A percentile compares a stretch with the other conserved stretches of the same genome.
Conservation (phyloP, 2,888 invertebrate genomes). For the Phoronis australis region DNA sequence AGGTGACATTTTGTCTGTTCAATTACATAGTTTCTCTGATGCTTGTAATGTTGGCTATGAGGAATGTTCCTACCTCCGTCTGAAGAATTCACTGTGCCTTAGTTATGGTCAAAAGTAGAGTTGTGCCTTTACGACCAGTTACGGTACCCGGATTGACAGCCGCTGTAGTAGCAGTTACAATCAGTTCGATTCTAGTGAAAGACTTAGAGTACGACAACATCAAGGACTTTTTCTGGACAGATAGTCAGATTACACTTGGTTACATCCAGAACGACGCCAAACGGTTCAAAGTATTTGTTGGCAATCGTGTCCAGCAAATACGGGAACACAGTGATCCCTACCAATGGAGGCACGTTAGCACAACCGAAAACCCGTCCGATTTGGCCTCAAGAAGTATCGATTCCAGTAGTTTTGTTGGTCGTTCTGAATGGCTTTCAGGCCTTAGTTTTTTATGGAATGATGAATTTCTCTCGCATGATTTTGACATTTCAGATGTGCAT, state of each 20-base stretch:
- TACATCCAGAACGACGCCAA: conserved; percentile 13
- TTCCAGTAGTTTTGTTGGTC: conserved; percentile 2
- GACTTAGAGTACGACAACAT: conserved; percentile 6
- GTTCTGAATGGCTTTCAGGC: conserved; percentile 8
- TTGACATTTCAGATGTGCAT: not conserved
- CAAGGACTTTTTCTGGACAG: conserved; percentile 12
- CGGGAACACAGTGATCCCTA: conserved; percentile 3
- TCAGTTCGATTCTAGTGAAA: conserved; percentile 5
- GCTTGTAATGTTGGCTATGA: conserved; percentile 18
- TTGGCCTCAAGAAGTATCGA: conserved; percentile 11
- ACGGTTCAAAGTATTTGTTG: conserved; percentile 13
- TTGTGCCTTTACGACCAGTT: conserved; percentile 11
- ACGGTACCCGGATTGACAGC: conserved; percentile 13
- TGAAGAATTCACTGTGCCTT: conserved; percentile 17
- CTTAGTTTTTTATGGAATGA: conserved; percentile 11
- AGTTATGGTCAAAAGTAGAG: conserved; percentile 17
- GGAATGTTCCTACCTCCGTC: conserved; percentile 17
- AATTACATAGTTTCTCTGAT: conserved; percentile 14
- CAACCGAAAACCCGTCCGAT: conserved; percentile 13
- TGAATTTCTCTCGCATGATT: not conserved
- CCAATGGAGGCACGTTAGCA: conserved; percentile 14
- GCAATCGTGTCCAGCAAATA: conserved; percentile 13
- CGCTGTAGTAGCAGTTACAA: conserved; percentile 9
- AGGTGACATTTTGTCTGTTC: not conserved
- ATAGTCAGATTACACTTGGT: conserved; percentile 13